Evolutionary conservation across 2,797 vertebrate species (phyloP).

Genomic region (Peromyscus melanophrys): DNA sequence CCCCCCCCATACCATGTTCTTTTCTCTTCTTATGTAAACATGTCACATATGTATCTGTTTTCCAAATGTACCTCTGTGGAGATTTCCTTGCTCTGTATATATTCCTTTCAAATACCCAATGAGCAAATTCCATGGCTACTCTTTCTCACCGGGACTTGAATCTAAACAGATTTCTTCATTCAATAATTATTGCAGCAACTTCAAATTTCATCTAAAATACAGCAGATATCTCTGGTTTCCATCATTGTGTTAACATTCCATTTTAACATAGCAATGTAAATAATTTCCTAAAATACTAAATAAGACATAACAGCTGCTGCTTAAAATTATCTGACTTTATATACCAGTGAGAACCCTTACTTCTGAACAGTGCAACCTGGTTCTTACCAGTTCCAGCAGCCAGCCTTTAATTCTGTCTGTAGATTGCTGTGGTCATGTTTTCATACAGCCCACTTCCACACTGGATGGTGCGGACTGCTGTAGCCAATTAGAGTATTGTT

Average conservation of each 20-base stretch:
- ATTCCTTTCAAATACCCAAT: background rate
- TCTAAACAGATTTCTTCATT: constrained; percentile 44
- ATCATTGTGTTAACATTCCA: background rate
- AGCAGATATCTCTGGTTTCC: background rate
- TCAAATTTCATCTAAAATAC: background rate
- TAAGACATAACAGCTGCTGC: background rate
- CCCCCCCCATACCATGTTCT: background rate
- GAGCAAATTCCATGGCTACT: background rate
- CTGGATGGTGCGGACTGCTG: background rate
- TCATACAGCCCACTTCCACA: background rate
- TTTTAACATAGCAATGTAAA: constrained; percentile 23
- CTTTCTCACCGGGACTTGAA: background rate
- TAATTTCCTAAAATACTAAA: constrained; percentile 18
- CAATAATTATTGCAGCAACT: background rate
- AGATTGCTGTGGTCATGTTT: background rate
- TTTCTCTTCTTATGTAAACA: background rate
- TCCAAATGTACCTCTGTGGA: background rate
- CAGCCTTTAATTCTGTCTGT: background rate
- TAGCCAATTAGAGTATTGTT: background rate
- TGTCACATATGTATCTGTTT: background rate
- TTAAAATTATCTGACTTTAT: background rate
- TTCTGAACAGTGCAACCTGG: background rate
- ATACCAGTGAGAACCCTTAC: background rate
- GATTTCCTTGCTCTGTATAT: background rate
- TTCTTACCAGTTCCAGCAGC: background rate